Evolutionary conservation across 2,888 invertebrate species (phyloP).

Genomic region (Endomychus coccineus): DNA sequence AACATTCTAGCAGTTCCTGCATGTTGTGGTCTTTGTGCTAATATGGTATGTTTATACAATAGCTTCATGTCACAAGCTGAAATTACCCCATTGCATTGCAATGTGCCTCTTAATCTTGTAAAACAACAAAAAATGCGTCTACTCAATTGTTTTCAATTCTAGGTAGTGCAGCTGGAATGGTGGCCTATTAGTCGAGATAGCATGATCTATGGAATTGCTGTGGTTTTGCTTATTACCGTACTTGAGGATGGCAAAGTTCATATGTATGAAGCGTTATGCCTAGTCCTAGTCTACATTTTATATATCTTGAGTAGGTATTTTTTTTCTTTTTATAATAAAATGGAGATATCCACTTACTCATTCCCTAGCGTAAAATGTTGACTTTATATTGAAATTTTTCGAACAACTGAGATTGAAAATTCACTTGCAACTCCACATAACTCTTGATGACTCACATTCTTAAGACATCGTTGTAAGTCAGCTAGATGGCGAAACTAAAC

Average conservation of each 20-base stretch:
- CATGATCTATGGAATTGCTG: slow-evolving; percentile 63
- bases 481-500: too few species aligned
- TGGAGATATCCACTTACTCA: too few species aligned
- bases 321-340: background rate
- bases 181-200: slow-evolving; percentile 73
- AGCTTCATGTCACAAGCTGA: too few species aligned
- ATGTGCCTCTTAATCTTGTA: too few species aligned
- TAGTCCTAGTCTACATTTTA: slow-evolving; percentile 61
- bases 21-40: slow-evolving; percentile 61
- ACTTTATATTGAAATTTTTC: too few species aligned
- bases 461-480: too few species aligned
- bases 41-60: slow-evolving; percentile 50
- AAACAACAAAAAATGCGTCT: too few species aligned
- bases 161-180: slow-evolving; percentile 66
- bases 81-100: too few species aligned
- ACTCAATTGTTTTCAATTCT: slow-evolving; percentile 18
- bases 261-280: slow-evolving; percentile 67
- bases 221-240: slow-evolving; percentile 60
- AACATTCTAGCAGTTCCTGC: slow-evolving; percentile 71
- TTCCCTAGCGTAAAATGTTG: too few species aligned
- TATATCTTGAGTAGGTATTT: slow-evolving; percentile 59
- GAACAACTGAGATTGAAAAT: too few species aligned
- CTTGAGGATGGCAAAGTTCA: slow-evolving; percentile 64
- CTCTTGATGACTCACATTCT: too few species aligned
- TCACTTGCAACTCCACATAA: too few species aligned